Percentiles rank a stretch among this genome's conserved stretches.
Evolutionary conservation across 2,797 vertebrate genomes (phyloP).

Genomic region (Sus cebifrons): DNA sequence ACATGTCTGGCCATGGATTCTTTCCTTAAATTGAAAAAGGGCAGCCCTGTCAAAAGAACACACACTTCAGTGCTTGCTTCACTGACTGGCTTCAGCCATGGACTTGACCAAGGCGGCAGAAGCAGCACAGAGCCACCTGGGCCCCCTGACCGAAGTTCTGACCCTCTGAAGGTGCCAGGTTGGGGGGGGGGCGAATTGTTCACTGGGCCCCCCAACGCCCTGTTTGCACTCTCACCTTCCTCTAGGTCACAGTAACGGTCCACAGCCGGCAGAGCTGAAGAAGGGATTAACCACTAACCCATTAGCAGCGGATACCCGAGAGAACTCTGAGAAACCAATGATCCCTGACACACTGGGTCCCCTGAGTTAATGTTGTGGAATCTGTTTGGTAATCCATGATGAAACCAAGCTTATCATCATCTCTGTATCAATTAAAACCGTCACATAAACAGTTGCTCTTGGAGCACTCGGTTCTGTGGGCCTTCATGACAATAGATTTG

Average conservation of each 20-base stretch:
- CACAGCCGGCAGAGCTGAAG: not conserved
- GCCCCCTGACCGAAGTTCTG: not conserved
- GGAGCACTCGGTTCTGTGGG: not conserved
- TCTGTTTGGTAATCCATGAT: conserved; percentile 56
- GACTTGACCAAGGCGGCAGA: conserved; percentile 25
- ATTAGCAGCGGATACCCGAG: not conserved
- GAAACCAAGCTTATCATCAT: conserved; percentile 35
- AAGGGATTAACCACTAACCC: not conserved
- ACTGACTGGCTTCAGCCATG: not conserved
- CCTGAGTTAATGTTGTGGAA: not conserved
- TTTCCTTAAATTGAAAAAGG: not conserved
- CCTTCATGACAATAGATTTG: not conserved
- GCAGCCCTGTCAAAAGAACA: not conserved
- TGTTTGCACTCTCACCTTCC: not conserved
- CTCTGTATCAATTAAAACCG: not conserved
- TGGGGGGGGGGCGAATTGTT: not conserved
- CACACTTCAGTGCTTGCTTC: not conserved
- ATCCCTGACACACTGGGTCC: not conserved
- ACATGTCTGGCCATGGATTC: conserved; percentile 24
- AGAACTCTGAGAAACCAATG: not conserved
- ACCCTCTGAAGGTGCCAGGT: not conserved
- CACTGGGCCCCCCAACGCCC: not conserved
- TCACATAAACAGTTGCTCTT: not conserved
- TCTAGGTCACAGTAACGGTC: not conserved
- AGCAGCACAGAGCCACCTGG: not conserved